Percentiles rank a stretch among this genome's conserved stretches.
Conservation (phyloP, 2,888 invertebrate genomes). For the Meta bourneti region DNA sequence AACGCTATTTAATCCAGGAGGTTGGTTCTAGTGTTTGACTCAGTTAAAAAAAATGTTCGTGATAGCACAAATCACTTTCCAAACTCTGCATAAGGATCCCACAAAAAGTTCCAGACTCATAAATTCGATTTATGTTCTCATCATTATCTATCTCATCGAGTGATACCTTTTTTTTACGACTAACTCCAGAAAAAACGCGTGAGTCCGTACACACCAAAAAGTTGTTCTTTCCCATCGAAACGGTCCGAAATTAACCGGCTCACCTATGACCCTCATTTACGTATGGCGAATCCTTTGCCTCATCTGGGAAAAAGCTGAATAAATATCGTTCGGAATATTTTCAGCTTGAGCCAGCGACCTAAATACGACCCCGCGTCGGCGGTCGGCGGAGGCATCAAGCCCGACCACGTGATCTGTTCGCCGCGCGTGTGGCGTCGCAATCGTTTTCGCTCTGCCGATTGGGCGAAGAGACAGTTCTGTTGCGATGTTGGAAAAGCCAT, state of each 20-base stretch:
- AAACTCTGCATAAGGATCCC: no score
- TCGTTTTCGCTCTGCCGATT: constrained; percentile 30
- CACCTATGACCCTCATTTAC: not conserved
- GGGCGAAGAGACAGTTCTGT: constrained; percentile 13
- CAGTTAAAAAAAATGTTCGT: no score
- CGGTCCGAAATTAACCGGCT: not conserved
- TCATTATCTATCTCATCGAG: no score
- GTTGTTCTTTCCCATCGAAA: not conserved
- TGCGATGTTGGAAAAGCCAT: constrained; percentile 50
- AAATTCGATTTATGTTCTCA: no score
- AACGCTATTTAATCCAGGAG: no score
- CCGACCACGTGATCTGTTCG: constrained; percentile 44
- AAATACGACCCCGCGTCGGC: constrained; percentile 50
- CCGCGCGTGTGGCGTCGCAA: constrained; percentile 56
- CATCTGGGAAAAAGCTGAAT: constrained; percentile 39
- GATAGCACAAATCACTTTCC: no score
- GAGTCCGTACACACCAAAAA: not conserved
- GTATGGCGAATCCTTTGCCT: not conserved
- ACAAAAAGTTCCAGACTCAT: no score
- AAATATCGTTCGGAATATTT: constrained; percentile 56
- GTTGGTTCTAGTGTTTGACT: no score
- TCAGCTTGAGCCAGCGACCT: constrained; percentile 61
- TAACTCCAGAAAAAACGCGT: not conserved
- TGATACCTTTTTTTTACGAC: no score
- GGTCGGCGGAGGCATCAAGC: constrained; percentile 10